These are phyloP conservation scores for Smithornis capensis DNA, from an alignment of 2,113 vertebrate genomes.

Conservation along the genomic window DNA sequence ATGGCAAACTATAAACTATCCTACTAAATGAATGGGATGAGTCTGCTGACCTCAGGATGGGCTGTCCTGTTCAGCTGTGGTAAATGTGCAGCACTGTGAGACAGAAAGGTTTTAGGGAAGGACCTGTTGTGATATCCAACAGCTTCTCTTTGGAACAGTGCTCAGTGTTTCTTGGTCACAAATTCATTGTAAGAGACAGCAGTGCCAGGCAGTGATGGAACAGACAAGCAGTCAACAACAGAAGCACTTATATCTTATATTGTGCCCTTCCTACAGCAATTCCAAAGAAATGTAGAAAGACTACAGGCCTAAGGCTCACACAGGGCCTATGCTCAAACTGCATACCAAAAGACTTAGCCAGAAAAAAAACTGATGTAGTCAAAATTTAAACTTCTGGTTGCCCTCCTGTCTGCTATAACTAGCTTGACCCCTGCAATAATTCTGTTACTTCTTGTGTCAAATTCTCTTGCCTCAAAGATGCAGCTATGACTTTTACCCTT, in stretches of 20 bases:
- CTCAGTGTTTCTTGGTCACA: not conserved
- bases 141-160: not conserved
- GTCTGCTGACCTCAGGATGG: not conserved
- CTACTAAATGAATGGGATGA: not conserved
- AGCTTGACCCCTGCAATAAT: not conserved
- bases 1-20: not conserved
- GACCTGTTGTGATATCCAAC: not conserved
- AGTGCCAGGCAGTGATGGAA: not conserved
- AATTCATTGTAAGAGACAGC: not conserved
- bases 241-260: not conserved
- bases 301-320: not conserved
- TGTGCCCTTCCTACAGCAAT: not conserved
- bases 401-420: not conserved
- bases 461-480: not conserved
- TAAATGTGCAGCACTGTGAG: not conserved
- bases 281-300: not conserved
- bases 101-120: not conserved
- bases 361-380: not conserved
- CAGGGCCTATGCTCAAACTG: too few relatives aligned
- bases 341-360: not conserved
- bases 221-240: not conserved
- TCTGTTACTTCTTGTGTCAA: not conserved
- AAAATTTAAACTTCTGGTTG: not conserved
- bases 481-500: not conserved
- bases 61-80: not conserved